Conservation (phyloP, 2,797 vertebrate genomes). For the Rallus crepitans region DNA sequence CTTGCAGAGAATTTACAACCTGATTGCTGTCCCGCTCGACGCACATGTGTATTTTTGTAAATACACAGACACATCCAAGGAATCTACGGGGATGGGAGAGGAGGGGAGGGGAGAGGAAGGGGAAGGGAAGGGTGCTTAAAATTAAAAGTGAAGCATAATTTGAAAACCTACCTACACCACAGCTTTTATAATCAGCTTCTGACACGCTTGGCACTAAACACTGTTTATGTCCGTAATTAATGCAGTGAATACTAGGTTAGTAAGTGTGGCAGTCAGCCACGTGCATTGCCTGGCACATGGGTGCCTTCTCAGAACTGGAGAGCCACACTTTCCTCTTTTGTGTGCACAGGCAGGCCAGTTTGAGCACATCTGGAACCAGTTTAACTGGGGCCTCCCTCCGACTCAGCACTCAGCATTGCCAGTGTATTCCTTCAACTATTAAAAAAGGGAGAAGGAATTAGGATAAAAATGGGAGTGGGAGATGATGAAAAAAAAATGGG, state of each 20-base stretch:
- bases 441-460: neutral
- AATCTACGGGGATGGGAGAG: neutral
- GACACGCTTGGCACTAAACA: conserved; percentile 37
- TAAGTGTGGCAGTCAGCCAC: conserved; percentile 27
- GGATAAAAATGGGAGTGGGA: neutral
- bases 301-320: neutral
- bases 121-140: neutral
- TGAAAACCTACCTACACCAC: conserved; percentile 17
- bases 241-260: conserved; percentile 35
- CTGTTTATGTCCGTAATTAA: conserved; percentile 57
- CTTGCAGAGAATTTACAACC: neutral
- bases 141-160: conserved; percentile 45
- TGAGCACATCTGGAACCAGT: conserved; percentile 36
- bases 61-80: neutral
- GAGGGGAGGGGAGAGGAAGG: neutral
- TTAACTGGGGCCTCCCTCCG: neutral
- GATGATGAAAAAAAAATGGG: neutral
- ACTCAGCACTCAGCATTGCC: neutral
- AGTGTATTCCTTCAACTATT: neutral
- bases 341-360: neutral
- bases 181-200: conserved; percentile 53
- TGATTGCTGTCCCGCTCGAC: neutral
- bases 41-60: neutral
- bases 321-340: neutral
- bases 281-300: conserved; percentile 41